Evolutionary conservation across 2,888 invertebrate genomes (phyloP), one percentile per base, ranked within the genome.

Genomic region (Luffia ferchaultella): DNA sequence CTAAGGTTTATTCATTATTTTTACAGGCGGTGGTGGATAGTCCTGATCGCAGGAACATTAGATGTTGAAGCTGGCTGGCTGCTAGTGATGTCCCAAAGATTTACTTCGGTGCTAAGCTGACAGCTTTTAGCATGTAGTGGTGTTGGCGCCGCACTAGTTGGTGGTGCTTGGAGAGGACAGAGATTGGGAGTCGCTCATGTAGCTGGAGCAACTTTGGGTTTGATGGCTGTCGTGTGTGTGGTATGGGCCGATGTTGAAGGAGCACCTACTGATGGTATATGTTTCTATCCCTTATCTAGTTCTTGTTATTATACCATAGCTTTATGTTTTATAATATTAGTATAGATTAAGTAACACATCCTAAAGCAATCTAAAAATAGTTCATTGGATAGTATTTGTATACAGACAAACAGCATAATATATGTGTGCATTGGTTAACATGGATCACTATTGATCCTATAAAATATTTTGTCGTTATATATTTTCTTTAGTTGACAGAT

Each of bases 11-110:
- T n/a, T n/a, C n/a, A n/a, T n/a, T 45, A n/a, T 9, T 43, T 48
- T 70, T 67, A 5, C 90, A 65, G 82, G 53, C 67, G 65, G 63
- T 82, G 80, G 80, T 93, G 92, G 91, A 87, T 93, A 58, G 89
- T 95, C 61, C 75, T 93, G 54, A 73, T 94, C 56, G 85, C 95
- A 15, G 92, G 93, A 20, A 73, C 90, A 48, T 86, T 93, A 54
- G 95, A 95, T 66, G 94, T 95, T n/a, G 93, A 94, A 76, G 94
- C 94, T 3, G 91, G 92, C 66, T 95, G 91, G 70, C 77, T 95
- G 54, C 86, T 95, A 54, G 92, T 93, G 16, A 88, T 90, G 67
- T 93, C 95, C 0, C 95, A 94, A 74, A 61, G 84, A 12, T 85
- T 75, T 59, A 84, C 84, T 1, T 85, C 84, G 1, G 83, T 80